Base-by-base conservation (phyloP, 2,113 vertebrate species). In the Campylorhamphus procurvoides region DNA sequence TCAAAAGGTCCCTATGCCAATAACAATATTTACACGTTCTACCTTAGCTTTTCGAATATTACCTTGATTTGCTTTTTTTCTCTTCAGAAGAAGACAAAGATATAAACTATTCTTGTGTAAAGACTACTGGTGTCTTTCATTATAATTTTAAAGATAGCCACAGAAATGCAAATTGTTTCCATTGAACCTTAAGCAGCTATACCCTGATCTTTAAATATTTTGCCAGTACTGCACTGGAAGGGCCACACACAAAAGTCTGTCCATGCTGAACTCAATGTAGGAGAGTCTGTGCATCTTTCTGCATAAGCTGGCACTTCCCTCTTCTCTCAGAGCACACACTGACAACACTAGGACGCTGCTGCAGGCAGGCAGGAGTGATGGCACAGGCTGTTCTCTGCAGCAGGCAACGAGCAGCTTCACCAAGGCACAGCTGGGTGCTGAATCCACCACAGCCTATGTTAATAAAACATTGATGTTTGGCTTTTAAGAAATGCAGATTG, bases 301-400 rank as follows among this genome's bases (percentile, higher is more conserved):
- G 52, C 47, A 14, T 18, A 14, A 46, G 55, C 6, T 28, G 77
- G 68, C 29, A 25, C 42, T 44, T 17, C 8, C 5, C 37, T 19
- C 53, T 31, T 40, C 7, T 46, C 6, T 33, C 6, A 46, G 14
- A 1, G 10, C n/a, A 3, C 40, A 6, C 3, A 0, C 9, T 15
- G 23, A 9, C 50, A 18, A 10, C 0, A 7, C 28, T 10, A 3
- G 1, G 37, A 10, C 0, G 1, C 37, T 4, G 40, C 10, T 14
- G 42, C 44, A n/a, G 52, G 7, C 18, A 5, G 28, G 58, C 83
- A 44, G 42, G 40, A 40, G n/a, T 4, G 39, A 9, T n/a, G 73
- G 24, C 68, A 75, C 22, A 8, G 24, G 12, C 59, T 84, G 37
- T 7, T 40, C 84, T 42, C 73, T 7, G 9, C 64, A 28, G n/a